Base-by-base conservation (phyloP, 1,140 invertebrate genomes). In the Ridgeia piscesae region DNA sequence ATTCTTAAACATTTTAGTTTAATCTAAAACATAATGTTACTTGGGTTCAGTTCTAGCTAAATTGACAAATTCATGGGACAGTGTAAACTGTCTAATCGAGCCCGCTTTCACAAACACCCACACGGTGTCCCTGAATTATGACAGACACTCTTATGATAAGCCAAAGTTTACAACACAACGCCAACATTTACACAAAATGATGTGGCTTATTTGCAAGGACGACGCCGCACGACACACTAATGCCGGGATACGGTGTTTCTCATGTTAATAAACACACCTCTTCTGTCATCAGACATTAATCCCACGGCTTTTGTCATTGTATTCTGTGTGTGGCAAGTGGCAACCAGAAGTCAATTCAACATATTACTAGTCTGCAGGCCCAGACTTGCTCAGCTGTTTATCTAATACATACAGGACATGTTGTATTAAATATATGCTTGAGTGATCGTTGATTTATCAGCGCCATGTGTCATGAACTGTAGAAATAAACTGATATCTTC, bases 401-500 rank as follows among this genome's bases (percentile, higher is more conserved):
- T 77, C 58, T 77, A 17, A 77, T 77, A 27, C 27, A 77, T 77
- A 31, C n/a, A n/a, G 4, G 42, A 42, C 11, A 42, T 42, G 42
- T 11, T 11, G 42, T 4, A 42, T 42, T 42, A 42, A 42, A 42
- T 42, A 50, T 50, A 77, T 77, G 58, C 58, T 77, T 77, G 58
- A 77, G 58, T 77, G 58, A 21, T 31, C 58, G 11, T 42, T 42
- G 42, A 42, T 42, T 42, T 77, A 77, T 77, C 17, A 77, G 58
- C 11, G 58, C 27, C 27, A 21, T 42, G 27, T 77, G 58, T 77
- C 58, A 77, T 77, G 58, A 77, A 77, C 58, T 77, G 17, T 77
- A 77, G 58, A 77, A 77, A 77, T 77, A 77, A 77, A 77, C 58
- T 77, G 58, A 77, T 77, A 77, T 77, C 58, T 77, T 77, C 58